phyloP scores from a whole-genome alignment of 35 echinoderm and acorn worm species.

The Heliocidaris tuberculata region DNA sequence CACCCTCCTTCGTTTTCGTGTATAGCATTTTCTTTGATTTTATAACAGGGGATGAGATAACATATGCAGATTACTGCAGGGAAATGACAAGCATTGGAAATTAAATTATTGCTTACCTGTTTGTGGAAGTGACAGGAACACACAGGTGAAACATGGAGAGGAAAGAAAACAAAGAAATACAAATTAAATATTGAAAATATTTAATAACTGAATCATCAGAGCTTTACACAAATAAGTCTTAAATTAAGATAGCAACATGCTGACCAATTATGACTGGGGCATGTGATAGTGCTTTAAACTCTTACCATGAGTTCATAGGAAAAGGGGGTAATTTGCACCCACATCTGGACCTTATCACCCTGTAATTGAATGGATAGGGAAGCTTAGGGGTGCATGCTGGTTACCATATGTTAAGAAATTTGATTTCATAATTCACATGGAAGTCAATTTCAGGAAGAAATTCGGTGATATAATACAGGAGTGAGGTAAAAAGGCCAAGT shows the following conservation, averaged over 20 bases:
- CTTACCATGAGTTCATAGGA: neutral
- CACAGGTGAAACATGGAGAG: neutral
- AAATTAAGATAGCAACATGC: neutral
- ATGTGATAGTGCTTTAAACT: neutral
- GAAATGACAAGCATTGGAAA: neutral
- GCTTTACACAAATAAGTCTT: no score
- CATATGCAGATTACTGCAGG: no score
- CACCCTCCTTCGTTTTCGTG: no score
- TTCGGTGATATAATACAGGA: neutral
- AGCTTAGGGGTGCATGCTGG: conserved; percentile 2
- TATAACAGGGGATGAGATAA: no score
- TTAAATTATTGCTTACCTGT: neutral
- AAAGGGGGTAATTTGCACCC: conserved; percentile 5
- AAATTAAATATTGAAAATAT: no score
- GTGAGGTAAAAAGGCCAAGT: neutral
- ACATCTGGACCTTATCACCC: conserved; percentile 5
- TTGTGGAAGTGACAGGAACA: neutral
- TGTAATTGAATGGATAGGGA: neutral
- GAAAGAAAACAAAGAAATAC: neutral
- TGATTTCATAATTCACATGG: neutral
- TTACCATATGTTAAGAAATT: neutral
- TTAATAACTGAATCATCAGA: no score
- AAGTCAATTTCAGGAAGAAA: neutral
- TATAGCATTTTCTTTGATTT: no score
- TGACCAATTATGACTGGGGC: no score